Base-by-base conservation (phyloP, 2,113 vertebrate species). In the Monarcha castaneiventris region DNA sequence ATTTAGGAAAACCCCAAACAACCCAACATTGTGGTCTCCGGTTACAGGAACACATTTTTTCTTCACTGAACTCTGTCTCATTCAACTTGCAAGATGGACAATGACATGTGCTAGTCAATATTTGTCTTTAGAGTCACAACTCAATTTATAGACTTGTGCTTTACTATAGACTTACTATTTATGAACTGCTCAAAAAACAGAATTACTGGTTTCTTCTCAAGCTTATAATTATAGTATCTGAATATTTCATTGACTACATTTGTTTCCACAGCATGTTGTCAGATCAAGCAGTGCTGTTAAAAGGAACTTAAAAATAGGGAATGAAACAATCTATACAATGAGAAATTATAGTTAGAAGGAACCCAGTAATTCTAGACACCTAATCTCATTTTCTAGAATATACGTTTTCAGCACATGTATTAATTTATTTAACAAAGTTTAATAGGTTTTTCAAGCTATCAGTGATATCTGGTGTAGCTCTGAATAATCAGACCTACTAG, bases 201-300 rank as follows among this genome's bases (percentile, higher is more conserved):
- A 93, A 94, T 91, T 95, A 94, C 77, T 86, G 26, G 46, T 84
- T 95, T 91, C 68, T 91, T 89, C 55, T 87, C 52, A 94, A 81
- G 73, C 61, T 94, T 93, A 27, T 89, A 95, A 95, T 96, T 94
- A 91, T 27, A 69, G 55, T 84, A 69, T 84, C 69, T 78, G 91
- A 94, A 58, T 87, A 78, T 91, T 96, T 93, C 81, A 78, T 87
- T 87, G 93, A 64, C 80, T 94, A 67, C 56, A 67, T 81, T 95
- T 94, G 78, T 87, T 91, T 93, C 54, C 95, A 92, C 96, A 96
- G 87, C 81, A 63, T 51, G 77, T 71, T 77, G 73, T 71, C 68
- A 90, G 87, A 93, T 92, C 84, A 94, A 96, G 87, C 80, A 21
- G 61, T 89, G 58, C 61, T 67, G 44, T 83, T 87, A 62, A 91